These are phyloP conservation scores for Propithecus perrieri DNA, from an alignment of 2,797 vertebrate species.

Conservation along the genomic window DNA sequence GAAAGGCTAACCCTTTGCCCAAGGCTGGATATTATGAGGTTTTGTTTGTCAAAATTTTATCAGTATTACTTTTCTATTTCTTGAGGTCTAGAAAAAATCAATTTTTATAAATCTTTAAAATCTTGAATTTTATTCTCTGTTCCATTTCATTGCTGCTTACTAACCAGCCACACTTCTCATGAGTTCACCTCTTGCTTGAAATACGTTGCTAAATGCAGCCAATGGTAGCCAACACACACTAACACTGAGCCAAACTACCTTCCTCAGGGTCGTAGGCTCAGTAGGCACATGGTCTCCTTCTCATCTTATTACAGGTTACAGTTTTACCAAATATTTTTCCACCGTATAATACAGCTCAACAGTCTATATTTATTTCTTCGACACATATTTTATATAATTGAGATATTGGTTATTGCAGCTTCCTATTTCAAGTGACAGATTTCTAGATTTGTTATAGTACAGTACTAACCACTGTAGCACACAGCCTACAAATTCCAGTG, in stretches of 20 bases:
- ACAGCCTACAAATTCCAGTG: background rate
- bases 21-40: background rate
- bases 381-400: background rate
- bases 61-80: constrained; percentile 16
- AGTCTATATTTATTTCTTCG: background rate
- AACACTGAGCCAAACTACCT: background rate
- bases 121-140: constrained; percentile 1
- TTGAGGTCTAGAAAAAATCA: background rate
- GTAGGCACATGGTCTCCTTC: background rate
- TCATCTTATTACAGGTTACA: background rate
- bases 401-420: background rate
- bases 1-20: background rate
- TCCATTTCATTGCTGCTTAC: background rate
- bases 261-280: background rate
- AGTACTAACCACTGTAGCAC: background rate
- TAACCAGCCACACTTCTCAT: background rate
- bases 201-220: background rate
- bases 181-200: background rate
- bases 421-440: background rate
- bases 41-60: constrained; percentile 36
- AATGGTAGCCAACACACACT: background rate
- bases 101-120: constrained; percentile 3
- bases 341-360: background rate
- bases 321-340: background rate
- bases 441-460: background rate